Base-by-base conservation (phyloP, 2,113 vertebrate species). In the Ciconia stormi region DNA sequence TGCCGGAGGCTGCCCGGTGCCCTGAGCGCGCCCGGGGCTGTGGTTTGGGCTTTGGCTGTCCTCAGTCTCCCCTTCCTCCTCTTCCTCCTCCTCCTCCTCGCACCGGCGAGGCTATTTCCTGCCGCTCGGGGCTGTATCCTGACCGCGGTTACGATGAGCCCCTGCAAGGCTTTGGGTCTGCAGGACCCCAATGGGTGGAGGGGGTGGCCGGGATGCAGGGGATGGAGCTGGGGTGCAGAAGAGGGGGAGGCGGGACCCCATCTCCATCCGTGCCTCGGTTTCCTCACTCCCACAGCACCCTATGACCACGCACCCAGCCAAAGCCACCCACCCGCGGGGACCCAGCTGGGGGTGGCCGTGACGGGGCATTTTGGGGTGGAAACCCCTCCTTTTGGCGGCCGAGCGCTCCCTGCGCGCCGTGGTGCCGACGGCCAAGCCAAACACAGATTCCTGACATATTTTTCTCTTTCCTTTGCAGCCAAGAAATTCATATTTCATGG, bases 401-500 rank as follows among this genome's bases (percentile, higher is more conserved):
- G 7, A 69, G 50, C 1, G 0, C 50, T 82, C 81, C 66, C 74
- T 3, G 3, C 19, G 8, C 9, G 1, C 73, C 0, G 1, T 13
- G 1, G 52, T 21, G 29, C 42, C 4, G 8, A 7, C 70, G 8
- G 95, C 96, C 93, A 42, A 49, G 69, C 82, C 77, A 52, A 62
- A 16, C 73, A 8, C 9, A 1, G 30, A 95, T 95, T 77, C 97
- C 93, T 98, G 84, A 98, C 88, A 71, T 87, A 11, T 52, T 97
- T 92, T 77, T 90, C 83, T 72, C 96, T 97, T 96, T 79, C 95
- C 81, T 95, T 93, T 94, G 76, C 97, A 98, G 98, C 97, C 97
- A 95, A 96, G 97, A 97, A 93, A 85, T 82, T 36, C 94, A 74
- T 70, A 59, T 91, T 98, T 97, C 97, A 97, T 95, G 96, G 98